Evolutionary conservation across 2,113 vertebrate species (phyloP).

Genomic region (Tetrao urogallus): DNA sequence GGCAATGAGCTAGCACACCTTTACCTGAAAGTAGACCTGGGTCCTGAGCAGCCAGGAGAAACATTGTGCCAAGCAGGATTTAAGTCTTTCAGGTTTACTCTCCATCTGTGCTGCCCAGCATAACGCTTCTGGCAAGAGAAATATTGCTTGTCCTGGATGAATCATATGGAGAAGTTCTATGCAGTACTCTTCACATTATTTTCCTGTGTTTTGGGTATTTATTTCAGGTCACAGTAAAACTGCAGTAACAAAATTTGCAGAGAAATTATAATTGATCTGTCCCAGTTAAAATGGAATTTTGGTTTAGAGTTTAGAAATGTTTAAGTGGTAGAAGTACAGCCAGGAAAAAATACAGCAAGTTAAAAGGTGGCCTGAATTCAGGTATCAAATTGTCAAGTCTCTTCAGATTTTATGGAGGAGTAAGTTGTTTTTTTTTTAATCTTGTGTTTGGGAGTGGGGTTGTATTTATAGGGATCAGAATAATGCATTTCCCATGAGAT

Average conservation of each 20-base stretch:
- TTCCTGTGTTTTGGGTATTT: not conserved
- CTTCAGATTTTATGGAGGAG: not conserved
- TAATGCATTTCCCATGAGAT: not conserved
- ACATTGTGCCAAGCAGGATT: not conserved
- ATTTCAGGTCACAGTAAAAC: not conserved
- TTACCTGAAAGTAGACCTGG: not conserved
- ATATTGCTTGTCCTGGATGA: not conserved
- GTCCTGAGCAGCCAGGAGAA: not conserved
- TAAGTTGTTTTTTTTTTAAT: not conserved
- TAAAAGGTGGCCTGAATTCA: not conserved
- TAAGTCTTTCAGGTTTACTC: conserved; percentile 28
- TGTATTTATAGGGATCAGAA: not conserved
- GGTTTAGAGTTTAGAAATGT: not conserved
- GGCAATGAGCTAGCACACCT: not conserved
- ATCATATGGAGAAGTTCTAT: not conserved
- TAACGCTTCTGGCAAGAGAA: not conserved
- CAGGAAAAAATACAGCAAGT: not conserved
- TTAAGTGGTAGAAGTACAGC: not conserved
- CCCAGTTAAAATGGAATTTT: not conserved
- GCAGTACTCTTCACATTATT: not conserved
- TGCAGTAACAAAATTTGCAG: not conserved
- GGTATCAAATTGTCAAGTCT: not conserved
- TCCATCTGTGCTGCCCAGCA: not conserved
- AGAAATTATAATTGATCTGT: not conserved
- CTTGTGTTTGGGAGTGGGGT: not conserved